Percentiles rank a stretch among this genome's conserved stretches.
Conservation (phyloP, 1,140 invertebrate species). For the Brachionus asplanchnoidis region DNA sequence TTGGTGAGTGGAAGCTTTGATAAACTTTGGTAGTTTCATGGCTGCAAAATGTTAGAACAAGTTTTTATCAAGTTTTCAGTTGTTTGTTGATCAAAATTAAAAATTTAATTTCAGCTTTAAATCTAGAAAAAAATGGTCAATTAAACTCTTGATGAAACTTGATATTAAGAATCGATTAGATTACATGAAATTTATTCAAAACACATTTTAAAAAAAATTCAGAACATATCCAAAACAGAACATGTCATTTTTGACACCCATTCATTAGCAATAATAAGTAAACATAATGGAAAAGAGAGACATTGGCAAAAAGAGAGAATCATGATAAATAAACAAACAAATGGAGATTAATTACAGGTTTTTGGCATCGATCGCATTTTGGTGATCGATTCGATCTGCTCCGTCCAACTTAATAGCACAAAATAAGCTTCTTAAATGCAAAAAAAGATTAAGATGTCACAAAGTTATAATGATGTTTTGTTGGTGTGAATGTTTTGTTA, state of each 20-base stretch:
- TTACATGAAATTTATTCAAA: not conserved
- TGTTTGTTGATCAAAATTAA: too few species aligned
- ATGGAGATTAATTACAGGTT: constrained; percentile 29
- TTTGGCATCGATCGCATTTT: not conserved
- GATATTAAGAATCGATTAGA: not conserved
- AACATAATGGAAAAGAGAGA: not conserved
- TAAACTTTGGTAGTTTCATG: constrained; percentile 29
- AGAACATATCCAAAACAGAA: not conserved
- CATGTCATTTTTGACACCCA: constrained; percentile 26
- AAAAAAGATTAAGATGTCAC: not conserved
- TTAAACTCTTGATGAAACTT: not conserved
- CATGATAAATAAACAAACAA: not conserved
- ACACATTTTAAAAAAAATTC: too few species aligned
- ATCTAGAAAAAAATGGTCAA: not conserved
- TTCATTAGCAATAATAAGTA: not conserved
- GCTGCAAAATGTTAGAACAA: not conserved
- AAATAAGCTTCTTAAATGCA: not conserved
- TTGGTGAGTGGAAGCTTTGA: constrained; percentile 26
- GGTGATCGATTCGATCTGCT: not conserved
- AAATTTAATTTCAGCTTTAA: too few species aligned
- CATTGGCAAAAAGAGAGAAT: not conserved
- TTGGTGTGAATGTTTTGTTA: not conserved
- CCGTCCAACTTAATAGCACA: too few species aligned
- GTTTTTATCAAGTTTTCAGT: too few species aligned
- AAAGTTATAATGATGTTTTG: not conserved